Evolutionary conservation across 2,113 vertebrate genomes (phyloP), one percentile per base, ranked within the genome.

Genomic region (Tachysurus vachellii): DNA sequence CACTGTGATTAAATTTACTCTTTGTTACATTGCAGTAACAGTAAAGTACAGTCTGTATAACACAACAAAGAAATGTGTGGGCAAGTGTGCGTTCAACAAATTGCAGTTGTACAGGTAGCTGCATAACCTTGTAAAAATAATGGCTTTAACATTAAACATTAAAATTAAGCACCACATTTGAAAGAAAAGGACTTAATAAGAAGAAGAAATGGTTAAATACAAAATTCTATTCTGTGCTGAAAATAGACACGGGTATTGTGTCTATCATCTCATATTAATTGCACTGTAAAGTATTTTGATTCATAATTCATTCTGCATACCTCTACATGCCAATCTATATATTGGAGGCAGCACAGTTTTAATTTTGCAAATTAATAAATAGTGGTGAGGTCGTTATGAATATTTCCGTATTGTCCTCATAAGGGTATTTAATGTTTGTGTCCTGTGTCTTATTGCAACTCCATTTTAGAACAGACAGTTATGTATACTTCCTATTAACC

Each of bases 401-500:
- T 73, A 59, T 73, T 81, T 81, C 61, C 85, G 64, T 80, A 36
- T 59, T 70, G 13, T 28, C 56, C 17, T 59, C 16, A 54, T 68
- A n/a, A n/a, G 23, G 66, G 73, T 19, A 57, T n/a, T 82, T 86
- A 88, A 71, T 89, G 83, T 86, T 89, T 87, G 85, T 88, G 82
- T 89, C 83, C 64, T 75, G 85, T 80, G 85, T 44, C 86, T 80
- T 66, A 83, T 81, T 81, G 82, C n/a, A 76, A 85, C 61, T 83
- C 57, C 82, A 88, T 85, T 88, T 90, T 87, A 80, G 77, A 89
- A 89, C 89, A 85, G 86, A 85, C 88, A 88, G 87, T 81, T 83
- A 89, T 86, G 84, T 86, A 90, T 80, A 59, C 73, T 85, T 87
- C 81, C 84, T 82, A 87, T 89, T 91, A 89, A 89, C 88, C 75